Conservation (phyloP, 1,140 invertebrate genomes). For the Bradynema listronoti region DNA sequence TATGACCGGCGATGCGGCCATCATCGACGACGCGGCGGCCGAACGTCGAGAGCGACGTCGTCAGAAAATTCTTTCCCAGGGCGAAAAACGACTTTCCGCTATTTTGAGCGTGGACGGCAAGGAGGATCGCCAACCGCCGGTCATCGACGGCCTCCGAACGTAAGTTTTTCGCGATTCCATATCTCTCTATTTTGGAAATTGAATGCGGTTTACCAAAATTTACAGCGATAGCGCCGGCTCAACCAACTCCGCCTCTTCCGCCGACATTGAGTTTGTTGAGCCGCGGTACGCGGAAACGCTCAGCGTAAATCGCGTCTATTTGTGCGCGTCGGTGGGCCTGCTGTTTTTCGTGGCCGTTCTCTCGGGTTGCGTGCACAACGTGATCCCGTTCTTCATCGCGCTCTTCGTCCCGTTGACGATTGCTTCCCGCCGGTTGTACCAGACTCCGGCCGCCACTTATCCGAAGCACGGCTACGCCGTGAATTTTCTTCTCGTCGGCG, state of each 20-base stretch:
- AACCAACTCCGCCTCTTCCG: background rate
- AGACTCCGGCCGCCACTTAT: conserved; percentile 6
- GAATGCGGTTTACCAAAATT: background rate
- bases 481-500: conserved; percentile 23
- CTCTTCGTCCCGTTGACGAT: conserved; percentile 14
- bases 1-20: too few species aligned
- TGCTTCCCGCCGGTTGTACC: background rate
- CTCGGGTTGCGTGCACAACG: conserved; percentile 2
- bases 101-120: conserved; percentile 14
- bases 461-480: conserved; percentile 22
- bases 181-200: conserved; percentile 3
- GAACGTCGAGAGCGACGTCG: conserved; percentile 24
- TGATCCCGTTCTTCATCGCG: conserved; percentile 11
- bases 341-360: conserved; percentile 15
- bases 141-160: conserved; percentile 11
- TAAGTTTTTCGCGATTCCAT: background rate
- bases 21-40: too few species aligned
- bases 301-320: conserved; percentile 6
- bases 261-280: conserved; percentile 7
- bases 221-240: background rate
- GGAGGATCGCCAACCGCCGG: conserved; percentile 15
- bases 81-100: conserved; percentile 14
- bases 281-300: background rate
- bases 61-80: conserved; percentile 21
- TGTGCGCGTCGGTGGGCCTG: conserved; percentile 5